Evolutionary conservation across 2,113 vertebrate genomes (phyloP), one percentile per base, ranked within the genome.

Genomic region (Ascaphus truei): DNA sequence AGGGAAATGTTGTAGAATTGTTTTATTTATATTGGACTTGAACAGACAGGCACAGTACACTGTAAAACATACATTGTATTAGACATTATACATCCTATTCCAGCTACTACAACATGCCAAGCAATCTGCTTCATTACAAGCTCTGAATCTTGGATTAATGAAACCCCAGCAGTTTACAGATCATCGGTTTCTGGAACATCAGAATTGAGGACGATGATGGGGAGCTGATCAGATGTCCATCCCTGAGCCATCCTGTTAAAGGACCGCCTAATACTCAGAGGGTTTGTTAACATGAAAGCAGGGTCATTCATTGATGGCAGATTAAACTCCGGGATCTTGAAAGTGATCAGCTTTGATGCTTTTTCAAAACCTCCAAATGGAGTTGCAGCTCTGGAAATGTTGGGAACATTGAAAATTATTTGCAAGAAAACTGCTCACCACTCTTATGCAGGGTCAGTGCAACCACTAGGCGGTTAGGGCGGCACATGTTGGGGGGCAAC

Each of bases 181-280:
- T 99, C 97, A 12, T 99, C 96, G 34, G 97, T 94, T 83, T 98
- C 97, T 56, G 97, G 93, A 72, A 93, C 73, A 0, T 73, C 11
- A 52, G 84, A 76, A 53, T 93, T 88, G 7, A 52, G 18, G 7
- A 71, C 1, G 12, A 56, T 9, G 5, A 86, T 80, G 0, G 92
- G 83, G 55, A 81, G 75, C 22, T 91, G 85, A 57, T 87, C 80
- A 0, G 88, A 83, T 0, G 83, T 76, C 96, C 96, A 99, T 30
- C 96, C 96, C 71, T 92, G 88, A 22, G 96, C 94, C 57, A 90
- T 85, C 85, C 96, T 93, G 75, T 99, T 99, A 85, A 99, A 99
- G 78, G 90, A 94, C 83, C 93, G 91, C 68, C 96, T 90, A 48
- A 84, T 78, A 52, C 78, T 80, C 2, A 77, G 74, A 7, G 84